A percentile compares a stretch with the other conserved stretches of the same genome.
Conservation (phyloP, 92 coral and sea anemone species). For the Blastomussa wellsi region DNA sequence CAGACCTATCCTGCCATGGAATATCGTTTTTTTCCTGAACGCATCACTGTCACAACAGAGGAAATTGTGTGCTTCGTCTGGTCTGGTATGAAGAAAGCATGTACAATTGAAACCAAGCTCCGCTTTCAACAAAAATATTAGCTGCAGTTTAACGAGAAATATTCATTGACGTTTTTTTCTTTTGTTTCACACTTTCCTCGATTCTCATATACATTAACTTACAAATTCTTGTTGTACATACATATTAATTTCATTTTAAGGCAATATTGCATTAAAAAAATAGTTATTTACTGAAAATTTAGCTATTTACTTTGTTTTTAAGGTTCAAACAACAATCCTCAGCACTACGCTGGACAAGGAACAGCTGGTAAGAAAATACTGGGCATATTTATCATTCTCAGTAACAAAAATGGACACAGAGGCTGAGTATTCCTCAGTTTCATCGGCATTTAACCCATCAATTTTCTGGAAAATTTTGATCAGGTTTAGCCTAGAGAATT, state of each 20-base stretch:
- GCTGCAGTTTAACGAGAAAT: background rate
- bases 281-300: too few species aligned
- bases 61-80: background rate
- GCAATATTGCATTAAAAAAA: background rate
- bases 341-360: background rate
- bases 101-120: background rate
- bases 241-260: background rate
- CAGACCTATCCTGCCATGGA: too few species aligned
- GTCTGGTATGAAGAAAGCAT: constrained; percentile 15
- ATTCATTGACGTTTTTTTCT: background rate
- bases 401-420: background rate
- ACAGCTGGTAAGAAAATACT: background rate
- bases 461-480: background rate
- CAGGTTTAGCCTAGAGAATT: background rate
- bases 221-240: background rate
- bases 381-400: background rate
- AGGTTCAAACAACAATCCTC: background rate
- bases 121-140: background rate
- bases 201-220: background rate
- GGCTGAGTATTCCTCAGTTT: background rate
- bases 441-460: background rate
- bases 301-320: too few species aligned
- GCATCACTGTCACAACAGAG: background rate
- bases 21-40: background rate
- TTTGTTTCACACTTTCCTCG: background rate